phyloP scores from a whole-genome alignment of 2,888 invertebrate genomes.

The Gymnoscelis rufifasciata region DNA sequence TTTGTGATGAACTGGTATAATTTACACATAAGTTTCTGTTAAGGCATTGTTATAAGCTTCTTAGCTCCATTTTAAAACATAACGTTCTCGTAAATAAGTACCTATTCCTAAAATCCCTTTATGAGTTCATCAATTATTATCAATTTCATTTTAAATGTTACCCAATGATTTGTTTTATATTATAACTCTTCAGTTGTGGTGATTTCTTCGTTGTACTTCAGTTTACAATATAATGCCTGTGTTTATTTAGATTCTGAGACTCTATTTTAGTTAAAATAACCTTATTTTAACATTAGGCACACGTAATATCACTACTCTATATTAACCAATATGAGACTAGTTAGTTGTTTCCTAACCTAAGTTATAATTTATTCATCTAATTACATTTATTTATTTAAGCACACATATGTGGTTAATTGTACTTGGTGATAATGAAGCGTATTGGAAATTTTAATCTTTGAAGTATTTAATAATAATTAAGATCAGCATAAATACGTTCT shows the following conservation, averaged over 20 bases:
- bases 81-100: constrained; percentile 1
- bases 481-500: constrained; percentile 18
- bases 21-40: constrained; percentile 44
- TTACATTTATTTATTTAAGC: constrained; percentile 45
- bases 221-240: constrained; percentile 11
- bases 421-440: constrained; percentile 73
- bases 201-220: constrained; percentile 34
- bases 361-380: constrained; percentile 55
- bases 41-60: constrained; percentile 39
- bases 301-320: constrained; percentile 69
- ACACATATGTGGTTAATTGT: constrained; percentile 62
- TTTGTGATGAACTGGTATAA: constrained; percentile 32
- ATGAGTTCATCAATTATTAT: too few species aligned
- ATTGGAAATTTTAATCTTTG: constrained; percentile 54
- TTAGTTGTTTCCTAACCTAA: constrained; percentile 72
- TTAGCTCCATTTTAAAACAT: constrained; percentile 6
- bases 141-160: too few species aligned
- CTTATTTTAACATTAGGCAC: constrained; percentile 67
- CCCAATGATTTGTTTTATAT: too few species aligned
- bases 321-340: constrained; percentile 76
- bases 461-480: constrained; percentile 28
- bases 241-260: constrained; percentile 22
- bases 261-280: constrained; percentile 32
- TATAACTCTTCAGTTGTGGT: constrained; percentile 3
- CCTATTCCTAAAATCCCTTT: background rate